Evolutionary conservation across 2,113 vertebrate genomes (phyloP).

Genomic region (Melierax canorus): DNA sequence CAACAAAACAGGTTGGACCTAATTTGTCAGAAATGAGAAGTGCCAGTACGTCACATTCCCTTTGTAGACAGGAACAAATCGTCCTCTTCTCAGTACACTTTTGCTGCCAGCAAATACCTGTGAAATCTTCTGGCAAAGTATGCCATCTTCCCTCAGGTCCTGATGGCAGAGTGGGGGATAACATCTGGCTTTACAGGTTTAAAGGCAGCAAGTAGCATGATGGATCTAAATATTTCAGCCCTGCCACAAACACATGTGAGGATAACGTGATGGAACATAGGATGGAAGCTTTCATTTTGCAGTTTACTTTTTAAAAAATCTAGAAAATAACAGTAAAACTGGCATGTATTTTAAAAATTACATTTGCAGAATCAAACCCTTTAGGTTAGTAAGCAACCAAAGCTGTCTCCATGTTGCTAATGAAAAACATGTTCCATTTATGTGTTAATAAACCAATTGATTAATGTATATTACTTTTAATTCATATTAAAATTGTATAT

Average conservation of each 20-base stretch:
- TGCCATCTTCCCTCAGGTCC: background rate
- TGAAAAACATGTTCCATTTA: background rate
- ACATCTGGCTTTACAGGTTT: background rate
- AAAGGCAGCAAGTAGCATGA: background rate
- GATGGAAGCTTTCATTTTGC: background rate
- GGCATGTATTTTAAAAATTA: background rate
- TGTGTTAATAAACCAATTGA: background rate
- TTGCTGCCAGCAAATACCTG: background rate
- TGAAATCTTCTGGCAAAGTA: background rate
- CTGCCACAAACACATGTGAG: background rate
- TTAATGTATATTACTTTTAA: background rate
- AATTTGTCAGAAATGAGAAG: background rate
- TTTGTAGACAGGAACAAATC: background rate
- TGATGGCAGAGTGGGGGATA: background rate
- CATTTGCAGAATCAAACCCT: background rate
- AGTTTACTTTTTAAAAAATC: background rate
- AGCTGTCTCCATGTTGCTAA: background rate
- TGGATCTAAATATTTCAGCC: background rate
- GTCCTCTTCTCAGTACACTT: background rate
- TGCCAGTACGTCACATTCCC: background rate
- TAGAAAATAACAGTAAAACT: background rate
- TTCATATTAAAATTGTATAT: background rate
- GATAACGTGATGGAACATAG: background rate
- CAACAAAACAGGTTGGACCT: background rate
- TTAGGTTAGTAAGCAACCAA: background rate